Conservation (phyloP, 1,140 invertebrate genomes). For the Drosophila aff. region DNA sequence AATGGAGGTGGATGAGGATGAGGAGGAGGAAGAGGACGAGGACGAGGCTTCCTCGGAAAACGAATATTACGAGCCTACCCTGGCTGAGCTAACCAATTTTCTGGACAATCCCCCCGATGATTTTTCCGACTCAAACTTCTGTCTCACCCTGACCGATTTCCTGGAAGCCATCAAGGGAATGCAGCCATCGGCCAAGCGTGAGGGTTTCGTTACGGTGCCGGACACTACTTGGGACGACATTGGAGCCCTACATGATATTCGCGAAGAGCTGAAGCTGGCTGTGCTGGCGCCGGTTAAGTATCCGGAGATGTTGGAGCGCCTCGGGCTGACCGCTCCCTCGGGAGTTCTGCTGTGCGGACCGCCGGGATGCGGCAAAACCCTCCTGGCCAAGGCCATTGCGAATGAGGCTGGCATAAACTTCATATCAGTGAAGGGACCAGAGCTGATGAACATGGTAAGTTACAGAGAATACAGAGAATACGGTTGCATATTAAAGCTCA, state of each 20-base stretch:
- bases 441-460: constrained; percentile 96
- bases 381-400: constrained; percentile 96
- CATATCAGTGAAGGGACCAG: constrained; percentile 98
- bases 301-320: constrained; percentile 90
- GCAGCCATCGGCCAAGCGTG: constrained; percentile 96
- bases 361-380: constrained; percentile 96
- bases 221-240: constrained; percentile 99
- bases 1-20: constrained; percentile 57
- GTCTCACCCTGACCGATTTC: constrained; percentile 91
- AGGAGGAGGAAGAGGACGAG: neutral
- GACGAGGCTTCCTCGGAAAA: constrained; percentile 2
- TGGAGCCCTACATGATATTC: constrained; percentile 94
- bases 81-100: constrained; percentile 86
- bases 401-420: constrained; percentile 99
- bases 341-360: constrained; percentile 97
- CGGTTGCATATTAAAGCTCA: neutral
- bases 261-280: constrained; percentile 95
- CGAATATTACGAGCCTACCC: constrained; percentile 70
- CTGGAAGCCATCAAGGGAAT: constrained; percentile 91
- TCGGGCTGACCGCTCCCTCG: constrained; percentile 92
- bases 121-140: constrained; percentile 85
- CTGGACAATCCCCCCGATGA: constrained; percentile 85
- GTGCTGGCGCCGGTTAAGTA: constrained; percentile 97
- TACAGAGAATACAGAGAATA: no score
- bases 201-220: constrained; percentile 99